These are phyloP conservation scores for Scomber japonicus DNA, from an alignment of 2,113 vertebrate species.

Conservation along the genomic window DNA sequence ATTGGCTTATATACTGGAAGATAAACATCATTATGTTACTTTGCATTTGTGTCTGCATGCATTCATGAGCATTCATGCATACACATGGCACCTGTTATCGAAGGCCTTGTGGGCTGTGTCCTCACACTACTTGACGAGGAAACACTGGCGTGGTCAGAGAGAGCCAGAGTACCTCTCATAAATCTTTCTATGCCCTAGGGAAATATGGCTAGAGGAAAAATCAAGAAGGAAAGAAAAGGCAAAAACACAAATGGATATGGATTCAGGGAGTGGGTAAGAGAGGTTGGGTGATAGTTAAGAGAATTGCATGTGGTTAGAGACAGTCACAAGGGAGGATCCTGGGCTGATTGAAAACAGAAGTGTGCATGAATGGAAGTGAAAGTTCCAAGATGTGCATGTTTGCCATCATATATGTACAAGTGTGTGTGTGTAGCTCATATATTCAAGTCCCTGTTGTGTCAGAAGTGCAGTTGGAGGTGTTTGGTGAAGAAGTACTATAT, in stretches of 20 bases:
- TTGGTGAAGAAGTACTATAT: too few species aligned
- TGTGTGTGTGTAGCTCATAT: constrained; percentile 13
- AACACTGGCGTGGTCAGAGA: constrained; percentile 45
- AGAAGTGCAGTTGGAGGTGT: neutral
- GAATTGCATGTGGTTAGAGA: constrained; percentile 75
- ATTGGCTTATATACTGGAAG: constrained; percentile 4
- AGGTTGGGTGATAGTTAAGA: constrained; percentile 65
- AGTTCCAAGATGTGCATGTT: constrained; percentile 47
- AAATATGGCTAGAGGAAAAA: constrained; percentile 50
- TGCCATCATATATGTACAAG: constrained; percentile 13
- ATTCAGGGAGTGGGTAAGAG: constrained; percentile 44
- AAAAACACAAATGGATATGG: constrained; percentile 50
- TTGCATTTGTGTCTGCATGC: neutral
- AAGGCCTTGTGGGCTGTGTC: constrained; percentile 40
- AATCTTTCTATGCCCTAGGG: constrained; percentile 70
- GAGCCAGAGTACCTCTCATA: constrained; percentile 63
- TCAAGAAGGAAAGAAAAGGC: constrained; percentile 34
- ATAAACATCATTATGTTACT: constrained; percentile 4
- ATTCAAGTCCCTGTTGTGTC: constrained; percentile 1
- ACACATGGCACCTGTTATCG: constrained; percentile 67
- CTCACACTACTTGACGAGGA: constrained; percentile 50
- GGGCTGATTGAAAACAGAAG: constrained; percentile 73
- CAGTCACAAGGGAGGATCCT: constrained; percentile 70
- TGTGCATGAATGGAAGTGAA: constrained; percentile 53
- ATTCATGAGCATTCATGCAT: constrained; percentile 36